Evolutionary conservation across 2,113 vertebrate species (phyloP), one percentile per base, ranked within the genome.

Genomic region (Orthochromis indermauri): DNA sequence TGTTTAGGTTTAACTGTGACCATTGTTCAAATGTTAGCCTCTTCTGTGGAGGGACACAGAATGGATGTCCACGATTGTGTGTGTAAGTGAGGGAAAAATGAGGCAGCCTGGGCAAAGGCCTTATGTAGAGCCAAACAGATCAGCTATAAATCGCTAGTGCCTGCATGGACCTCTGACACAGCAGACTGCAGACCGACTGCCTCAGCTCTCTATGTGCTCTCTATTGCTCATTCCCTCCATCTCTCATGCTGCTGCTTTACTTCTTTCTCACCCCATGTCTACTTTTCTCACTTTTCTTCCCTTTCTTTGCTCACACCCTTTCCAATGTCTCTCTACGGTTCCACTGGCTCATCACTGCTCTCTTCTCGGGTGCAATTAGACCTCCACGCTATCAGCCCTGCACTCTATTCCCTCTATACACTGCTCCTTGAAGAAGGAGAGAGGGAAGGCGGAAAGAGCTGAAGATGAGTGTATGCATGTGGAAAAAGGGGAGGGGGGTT

Each of bases 101-200:
- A 53, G 24, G 80, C 33, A 83, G 31, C 45, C 84, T 90, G 86
- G 76, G 81, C 87, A 91, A 92, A 92, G 83, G 90, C 84, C 85
- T 88, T 91, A 81, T 84, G 85, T 80, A 89, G 79, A 91, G 85
- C 87, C 87, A 81, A 94, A 93, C 57, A 91, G 88, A 94, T 94
- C 86, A 90, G 86, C 87, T 87, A 93, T 95, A 92, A 95, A 93
- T 94, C 80, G 54, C 71, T 81, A 14, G 78, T 33, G 88, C 71
- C 85, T 78, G 80, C 81, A 79, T 90, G 91, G 91, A 93, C 90
- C 89, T 94, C 92, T 95, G 94, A 95, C 95, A 95, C 93, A 95
- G 92, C 92, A 93, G 90, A 79, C 89, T 89, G 81, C 91, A 90
- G 91, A 93, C 82, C 47, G 45, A 91, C 86, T 80, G 84, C 89